Conservation (phyloP, 2,888 invertebrate genomes). For the Nomada hirtipes region DNA sequence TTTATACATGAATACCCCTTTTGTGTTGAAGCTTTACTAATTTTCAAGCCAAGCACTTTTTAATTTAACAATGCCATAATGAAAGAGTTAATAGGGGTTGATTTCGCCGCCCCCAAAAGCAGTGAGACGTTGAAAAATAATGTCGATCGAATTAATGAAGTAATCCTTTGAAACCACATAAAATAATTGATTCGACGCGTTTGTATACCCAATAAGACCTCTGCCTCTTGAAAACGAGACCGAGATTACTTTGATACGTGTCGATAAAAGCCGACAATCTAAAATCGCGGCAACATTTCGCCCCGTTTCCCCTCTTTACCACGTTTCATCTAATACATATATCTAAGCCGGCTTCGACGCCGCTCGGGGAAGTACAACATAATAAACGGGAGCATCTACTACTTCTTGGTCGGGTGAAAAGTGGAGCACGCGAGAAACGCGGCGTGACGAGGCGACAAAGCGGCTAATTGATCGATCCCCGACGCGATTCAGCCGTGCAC, state of each 20-base stretch:
- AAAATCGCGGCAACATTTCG: conserved; percentile 14
- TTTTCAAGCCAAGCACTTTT: too few relatives aligned
- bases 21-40: too few relatives aligned
- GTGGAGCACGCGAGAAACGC: conserved; percentile 67
- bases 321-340: neutral
- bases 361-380: conserved; percentile 14
- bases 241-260: neutral
- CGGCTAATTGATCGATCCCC: conserved; percentile 72
- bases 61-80: too few relatives aligned
- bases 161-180: too few relatives aligned
- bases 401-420: conserved; percentile 58
- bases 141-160: too few relatives aligned
- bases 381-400: conserved; percentile 46
- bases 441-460: conserved; percentile 67
- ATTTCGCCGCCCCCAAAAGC: too few relatives aligned
- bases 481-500: conserved; percentile 56
- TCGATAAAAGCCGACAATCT: neutral
- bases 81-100: too few relatives aligned
- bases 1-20: too few relatives aligned
- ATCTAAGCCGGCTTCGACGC: conserved; percentile 10
- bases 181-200: too few relatives aligned
- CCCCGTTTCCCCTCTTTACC: neutral
- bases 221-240: conserved; percentile 12
- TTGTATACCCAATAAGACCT: conserved; percentile 14
- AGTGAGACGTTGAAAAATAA: too few relatives aligned